Conservation (phyloP, 2,113 vertebrate genomes). For the Hippocampus comes region DNA sequence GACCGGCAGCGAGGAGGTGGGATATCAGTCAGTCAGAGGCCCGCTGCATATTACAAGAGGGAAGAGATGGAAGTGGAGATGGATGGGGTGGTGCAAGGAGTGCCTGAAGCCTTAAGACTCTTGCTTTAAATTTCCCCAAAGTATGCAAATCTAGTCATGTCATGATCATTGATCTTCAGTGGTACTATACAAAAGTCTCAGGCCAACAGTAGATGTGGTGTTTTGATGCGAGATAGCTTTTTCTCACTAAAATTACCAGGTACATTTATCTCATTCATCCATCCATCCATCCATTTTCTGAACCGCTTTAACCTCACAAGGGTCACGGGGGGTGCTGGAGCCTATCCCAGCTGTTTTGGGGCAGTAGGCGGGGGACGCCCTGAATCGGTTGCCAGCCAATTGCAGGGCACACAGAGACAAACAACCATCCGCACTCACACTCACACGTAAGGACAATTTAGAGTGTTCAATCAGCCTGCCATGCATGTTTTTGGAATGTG, state of each 20-base stretch:
- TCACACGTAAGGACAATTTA: too few relatives aligned
- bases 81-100: not conserved
- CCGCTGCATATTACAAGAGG: constrained; percentile 4
- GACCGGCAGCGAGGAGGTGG: constrained; percentile 39
- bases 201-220: not conserved
- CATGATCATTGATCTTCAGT: not conserved
- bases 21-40: constrained; percentile 37
- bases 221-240: not conserved
- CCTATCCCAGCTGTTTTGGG: too few relatives aligned
- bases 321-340: too few relatives aligned
- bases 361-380: too few relatives aligned
- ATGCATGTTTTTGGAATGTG: too few relatives aligned
- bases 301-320: too few relatives aligned
- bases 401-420: too few relatives aligned
- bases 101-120: not conserved
- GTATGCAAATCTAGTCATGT: not conserved
- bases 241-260: not conserved
- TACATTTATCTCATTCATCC: too few relatives aligned
- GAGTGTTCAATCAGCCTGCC: too few relatives aligned
- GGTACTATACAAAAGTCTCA: not conserved
- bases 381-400: too few relatives aligned
- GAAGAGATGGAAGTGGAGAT: constrained; percentile 2
- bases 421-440: too few relatives aligned
- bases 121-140: not conserved
- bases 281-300: too few relatives aligned